Conservation (phyloP, 2,113 vertebrate species). For the Cephalopholis sonnerati region DNA sequence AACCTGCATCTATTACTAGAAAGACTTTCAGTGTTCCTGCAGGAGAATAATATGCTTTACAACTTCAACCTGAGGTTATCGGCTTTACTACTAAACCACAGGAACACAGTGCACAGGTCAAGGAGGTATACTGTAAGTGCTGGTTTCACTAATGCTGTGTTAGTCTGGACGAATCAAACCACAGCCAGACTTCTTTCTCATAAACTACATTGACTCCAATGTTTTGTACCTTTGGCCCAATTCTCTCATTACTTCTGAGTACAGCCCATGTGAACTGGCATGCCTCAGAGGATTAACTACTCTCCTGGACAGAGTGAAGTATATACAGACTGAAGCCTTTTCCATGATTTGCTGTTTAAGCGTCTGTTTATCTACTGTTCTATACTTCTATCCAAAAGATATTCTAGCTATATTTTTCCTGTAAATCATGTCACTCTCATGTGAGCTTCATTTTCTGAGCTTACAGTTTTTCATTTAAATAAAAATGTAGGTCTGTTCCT, state of each 20-base stretch:
- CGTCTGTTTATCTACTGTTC: slow-evolving; percentile 1
- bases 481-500: slow-evolving; percentile 66
- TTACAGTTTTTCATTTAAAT: slow-evolving; percentile 32
- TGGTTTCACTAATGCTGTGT: neutral
- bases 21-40: neutral
- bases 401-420: neutral
- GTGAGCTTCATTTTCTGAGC: slow-evolving; percentile 37
- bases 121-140: neutral
- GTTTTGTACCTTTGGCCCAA: slow-evolving; percentile 74
- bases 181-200: slow-evolving; percentile 38
- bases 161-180: neutral
- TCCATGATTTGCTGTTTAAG: neutral
- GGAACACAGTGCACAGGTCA: neutral
- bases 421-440: slow-evolving; percentile 5
- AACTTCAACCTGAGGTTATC: neutral
- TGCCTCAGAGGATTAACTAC: slow-evolving; percentile 79
- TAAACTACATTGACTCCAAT: slow-evolving; percentile 31
- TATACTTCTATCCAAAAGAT: neutral
- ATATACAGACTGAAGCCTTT: slow-evolving; percentile 20
- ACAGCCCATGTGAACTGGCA: slow-evolving; percentile 61
- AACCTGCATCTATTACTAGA: neutral
- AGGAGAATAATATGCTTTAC: neutral
- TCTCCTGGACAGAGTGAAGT: slow-evolving; percentile 41
- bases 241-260: slow-evolving; percentile 67
- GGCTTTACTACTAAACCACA: slow-evolving; percentile 2